Percentiles rank a stretch among this genome's conserved stretches.
Conservation (phyloP, 1,140 invertebrate species). For the Parapsyche elsis region DNA sequence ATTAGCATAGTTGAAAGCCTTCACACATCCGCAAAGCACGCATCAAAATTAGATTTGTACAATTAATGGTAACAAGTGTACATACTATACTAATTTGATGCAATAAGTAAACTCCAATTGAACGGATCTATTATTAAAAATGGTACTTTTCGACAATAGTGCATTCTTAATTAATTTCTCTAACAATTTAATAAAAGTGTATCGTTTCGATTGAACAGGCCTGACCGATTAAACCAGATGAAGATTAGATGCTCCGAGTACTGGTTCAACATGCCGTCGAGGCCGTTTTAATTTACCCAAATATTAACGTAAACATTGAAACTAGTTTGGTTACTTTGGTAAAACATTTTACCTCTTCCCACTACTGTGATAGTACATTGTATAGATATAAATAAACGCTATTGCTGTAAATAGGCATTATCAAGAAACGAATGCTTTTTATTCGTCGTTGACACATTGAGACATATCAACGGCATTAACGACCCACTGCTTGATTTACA, state of each 20-base stretch:
- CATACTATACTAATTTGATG: no score
- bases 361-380: no score
- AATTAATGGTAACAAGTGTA: no score
- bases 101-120: no score
- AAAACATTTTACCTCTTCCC: background rate
- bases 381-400: no score
- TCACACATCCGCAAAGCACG: no score
- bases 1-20: no score
- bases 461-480: background rate
- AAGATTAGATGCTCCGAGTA: constrained; percentile 15
- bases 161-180: no score
- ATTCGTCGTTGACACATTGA: background rate
- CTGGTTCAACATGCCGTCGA: constrained; percentile 23
- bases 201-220: background rate
- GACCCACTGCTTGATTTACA: background rate
- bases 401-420: no score
- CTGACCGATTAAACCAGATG: constrained; percentile 27
- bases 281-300: constrained; percentile 35
- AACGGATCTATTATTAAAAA: no score
- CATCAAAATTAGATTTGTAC: no score
- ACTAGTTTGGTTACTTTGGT: constrained; percentile 3
- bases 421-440: background rate
- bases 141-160: no score
- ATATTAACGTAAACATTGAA: constrained; percentile 31
- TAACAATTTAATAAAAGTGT: background rate